Conservation (phyloP, 2,113 vertebrate genomes). For the Trematocara variabile region DNA sequence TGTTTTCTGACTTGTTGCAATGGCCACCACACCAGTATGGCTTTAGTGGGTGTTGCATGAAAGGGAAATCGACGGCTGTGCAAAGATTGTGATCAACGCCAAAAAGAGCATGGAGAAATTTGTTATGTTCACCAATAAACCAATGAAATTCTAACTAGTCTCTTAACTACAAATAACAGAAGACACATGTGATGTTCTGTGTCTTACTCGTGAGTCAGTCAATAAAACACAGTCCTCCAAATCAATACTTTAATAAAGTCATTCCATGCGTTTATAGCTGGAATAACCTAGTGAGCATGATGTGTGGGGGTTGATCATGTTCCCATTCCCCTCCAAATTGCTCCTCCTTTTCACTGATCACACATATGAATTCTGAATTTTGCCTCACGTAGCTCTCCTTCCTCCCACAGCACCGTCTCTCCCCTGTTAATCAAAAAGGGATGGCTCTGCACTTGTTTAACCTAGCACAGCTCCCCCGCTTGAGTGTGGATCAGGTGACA, state of each 20-base stretch:
- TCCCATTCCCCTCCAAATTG: constrained; percentile 1
- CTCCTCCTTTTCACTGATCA: constrained; percentile 28
- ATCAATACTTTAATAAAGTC: constrained; percentile 46
- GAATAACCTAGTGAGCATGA: constrained; percentile 2
- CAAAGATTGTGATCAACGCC: neutral
- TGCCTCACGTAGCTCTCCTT: neutral
- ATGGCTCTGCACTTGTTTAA: constrained; percentile 41
- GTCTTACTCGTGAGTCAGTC: neutral
- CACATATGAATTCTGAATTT: constrained; percentile 37
- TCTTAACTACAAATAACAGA: neutral
- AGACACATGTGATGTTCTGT: neutral
- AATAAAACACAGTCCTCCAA: neutral
- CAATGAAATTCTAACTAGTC: neutral
- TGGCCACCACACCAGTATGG: neutral
- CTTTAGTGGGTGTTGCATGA: neutral
- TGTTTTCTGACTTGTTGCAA: neutral
- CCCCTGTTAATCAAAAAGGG: constrained; percentile 30
- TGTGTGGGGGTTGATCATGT: neutral
- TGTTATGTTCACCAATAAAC: neutral
- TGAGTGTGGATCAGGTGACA: constrained; percentile 42
- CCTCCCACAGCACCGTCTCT: neutral
- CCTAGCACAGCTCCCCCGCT: constrained; percentile 19
- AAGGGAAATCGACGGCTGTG: neutral
- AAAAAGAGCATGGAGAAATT: neutral
- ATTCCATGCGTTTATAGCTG: constrained; percentile 10